Conservation (phyloP, 2,797 vertebrate genomes). For the Naso thynnoides region DNA sequence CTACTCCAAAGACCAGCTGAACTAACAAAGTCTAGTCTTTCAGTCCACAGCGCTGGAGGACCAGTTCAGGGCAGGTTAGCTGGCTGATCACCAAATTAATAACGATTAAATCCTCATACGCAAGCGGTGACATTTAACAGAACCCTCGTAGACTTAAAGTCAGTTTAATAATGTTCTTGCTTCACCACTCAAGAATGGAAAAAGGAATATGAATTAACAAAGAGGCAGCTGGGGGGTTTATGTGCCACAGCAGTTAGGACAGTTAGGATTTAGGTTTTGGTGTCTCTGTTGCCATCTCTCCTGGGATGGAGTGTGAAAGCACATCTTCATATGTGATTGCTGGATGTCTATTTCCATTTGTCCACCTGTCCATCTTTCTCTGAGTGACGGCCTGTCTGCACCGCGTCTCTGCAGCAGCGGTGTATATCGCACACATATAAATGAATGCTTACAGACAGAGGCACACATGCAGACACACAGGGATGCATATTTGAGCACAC, state of each 20-base stretch:
- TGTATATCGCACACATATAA: slow-evolving; percentile 17
- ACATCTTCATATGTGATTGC: slow-evolving; percentile 69
- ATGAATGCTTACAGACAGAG: slow-evolving; percentile 42
- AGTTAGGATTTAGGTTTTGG: slow-evolving; percentile 35
- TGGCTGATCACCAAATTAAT: slow-evolving; percentile 28
- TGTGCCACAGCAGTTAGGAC: slow-evolving; percentile 19
- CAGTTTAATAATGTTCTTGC: slow-evolving; percentile 41
- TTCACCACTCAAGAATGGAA: slow-evolving; percentile 20
- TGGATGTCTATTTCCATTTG: slow-evolving; percentile 71
- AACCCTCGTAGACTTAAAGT: slow-evolving; percentile 35
- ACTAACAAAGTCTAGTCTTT: slow-evolving; percentile 46
- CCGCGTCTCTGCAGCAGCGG: slow-evolving; percentile 20
- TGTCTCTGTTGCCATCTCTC: slow-evolving; percentile 54
- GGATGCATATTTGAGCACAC: slow-evolving; percentile 27
- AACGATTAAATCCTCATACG: slow-evolving; percentile 32
- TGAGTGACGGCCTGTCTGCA: slow-evolving; percentile 56
- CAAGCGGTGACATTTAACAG: slow-evolving; percentile 50
- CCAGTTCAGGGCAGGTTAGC: slow-evolving; percentile 26
- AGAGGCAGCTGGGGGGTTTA: slow-evolving; percentile 10
- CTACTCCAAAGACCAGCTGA: slow-evolving; percentile 43
- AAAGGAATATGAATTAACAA: slow-evolving; percentile 16
- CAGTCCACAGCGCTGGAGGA: slow-evolving; percentile 13
- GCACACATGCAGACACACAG: slow-evolving; percentile 19
- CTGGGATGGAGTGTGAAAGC: slow-evolving; percentile 71
- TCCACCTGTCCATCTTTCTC: slow-evolving; percentile 70